Evolutionary conservation across 2,113 vertebrate species (phyloP).

Genomic region (Bos javanicus): DNA sequence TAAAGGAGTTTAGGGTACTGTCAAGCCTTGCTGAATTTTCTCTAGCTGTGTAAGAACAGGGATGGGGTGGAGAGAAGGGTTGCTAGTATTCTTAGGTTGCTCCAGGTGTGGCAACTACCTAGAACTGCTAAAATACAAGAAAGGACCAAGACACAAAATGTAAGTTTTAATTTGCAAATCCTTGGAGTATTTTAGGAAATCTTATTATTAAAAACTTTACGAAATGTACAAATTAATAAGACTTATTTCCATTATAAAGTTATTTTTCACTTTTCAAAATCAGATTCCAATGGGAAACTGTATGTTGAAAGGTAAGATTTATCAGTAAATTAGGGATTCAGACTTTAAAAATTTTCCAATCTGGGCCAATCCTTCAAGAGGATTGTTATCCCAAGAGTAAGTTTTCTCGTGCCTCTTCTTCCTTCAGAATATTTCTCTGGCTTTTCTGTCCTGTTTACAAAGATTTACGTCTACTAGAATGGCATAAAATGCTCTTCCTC

Average conservation of each 20-base stretch:
- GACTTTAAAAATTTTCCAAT: background rate
- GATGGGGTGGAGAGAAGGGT: background rate
- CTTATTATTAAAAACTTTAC: background rate
- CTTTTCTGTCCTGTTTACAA: background rate
- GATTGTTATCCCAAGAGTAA: background rate
- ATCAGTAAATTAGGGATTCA: background rate
- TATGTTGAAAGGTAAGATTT: background rate
- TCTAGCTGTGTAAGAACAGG: background rate
- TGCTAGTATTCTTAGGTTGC: background rate
- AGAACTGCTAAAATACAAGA: background rate
- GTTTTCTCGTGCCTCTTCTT: background rate
- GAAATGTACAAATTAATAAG: background rate
- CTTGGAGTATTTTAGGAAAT: background rate
- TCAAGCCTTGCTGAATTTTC: background rate
- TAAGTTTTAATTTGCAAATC: slow-evolving; percentile 8
- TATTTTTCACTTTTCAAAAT: slow-evolving; percentile 17
- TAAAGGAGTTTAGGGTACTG: background rate
- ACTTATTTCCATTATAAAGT: background rate
- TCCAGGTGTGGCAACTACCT: background rate
- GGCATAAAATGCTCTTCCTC: background rate
- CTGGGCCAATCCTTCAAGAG: background rate
- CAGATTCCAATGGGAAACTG: background rate
- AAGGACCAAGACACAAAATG: background rate
- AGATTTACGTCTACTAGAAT: background rate
- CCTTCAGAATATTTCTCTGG: background rate